A percentile compares a stretch with the other conserved stretches of the same genome.
phyloP scores from a whole-genome alignment of 2,888 invertebrate genomes.

The Cataglyphis cursor region DNA sequence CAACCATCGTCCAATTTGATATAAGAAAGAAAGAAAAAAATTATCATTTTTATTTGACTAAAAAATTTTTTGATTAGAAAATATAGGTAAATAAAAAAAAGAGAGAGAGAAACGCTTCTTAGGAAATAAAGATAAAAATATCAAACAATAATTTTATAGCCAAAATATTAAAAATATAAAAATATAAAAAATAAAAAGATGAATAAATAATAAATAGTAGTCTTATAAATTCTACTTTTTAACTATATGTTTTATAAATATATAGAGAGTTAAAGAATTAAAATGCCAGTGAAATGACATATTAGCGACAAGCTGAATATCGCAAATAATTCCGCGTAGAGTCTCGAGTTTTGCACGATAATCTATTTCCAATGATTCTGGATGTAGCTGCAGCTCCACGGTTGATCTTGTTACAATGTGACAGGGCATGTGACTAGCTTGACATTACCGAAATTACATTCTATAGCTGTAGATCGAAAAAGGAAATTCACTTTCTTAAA shows the following conservation, averaged over 20 bases:
- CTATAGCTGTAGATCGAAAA: neutral
- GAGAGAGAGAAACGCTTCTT: neutral
- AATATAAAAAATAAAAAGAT: no score
- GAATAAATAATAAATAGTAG: neutral
- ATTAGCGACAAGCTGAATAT: constrained; percentile 38
- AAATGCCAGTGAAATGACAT: constrained; percentile 22
- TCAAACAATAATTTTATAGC: neutral
- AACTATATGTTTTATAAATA: neutral
- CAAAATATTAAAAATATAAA: neutral
- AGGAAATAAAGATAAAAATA: neutral
- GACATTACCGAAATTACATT: constrained; percentile 48
- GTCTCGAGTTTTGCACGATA: constrained; percentile 47
- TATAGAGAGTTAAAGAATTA: neutral
- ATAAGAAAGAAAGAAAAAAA: neutral
- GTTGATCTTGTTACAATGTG: constrained; percentile 55
- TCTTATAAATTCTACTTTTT: neutral
- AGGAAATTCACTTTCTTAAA: neutral
- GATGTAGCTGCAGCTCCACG: constrained; percentile 28
- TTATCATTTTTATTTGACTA: neutral
- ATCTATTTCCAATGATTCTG: constrained; percentile 48
- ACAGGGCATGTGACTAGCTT: constrained; percentile 14
- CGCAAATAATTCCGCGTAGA: constrained; percentile 15
- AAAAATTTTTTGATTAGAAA: neutral
- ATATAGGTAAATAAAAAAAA: no score
- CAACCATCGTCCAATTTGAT: neutral